A percentile compares a stretch with the other conserved stretches of the same genome.
Conservation (phyloP, 1,140 invertebrate genomes). For the Anthonomus grandis region DNA sequence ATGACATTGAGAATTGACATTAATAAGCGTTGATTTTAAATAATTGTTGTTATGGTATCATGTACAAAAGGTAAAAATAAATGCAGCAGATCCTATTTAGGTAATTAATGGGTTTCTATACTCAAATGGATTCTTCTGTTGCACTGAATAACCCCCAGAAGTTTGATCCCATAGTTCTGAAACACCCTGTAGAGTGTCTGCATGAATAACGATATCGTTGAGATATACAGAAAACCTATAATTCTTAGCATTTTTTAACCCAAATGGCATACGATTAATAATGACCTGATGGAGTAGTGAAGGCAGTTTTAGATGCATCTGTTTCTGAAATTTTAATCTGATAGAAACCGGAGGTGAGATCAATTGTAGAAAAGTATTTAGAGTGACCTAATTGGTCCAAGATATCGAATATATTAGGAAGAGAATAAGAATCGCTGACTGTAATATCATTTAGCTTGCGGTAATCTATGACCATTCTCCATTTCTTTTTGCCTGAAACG, state of each 20-base stretch:
- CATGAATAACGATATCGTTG: no score
- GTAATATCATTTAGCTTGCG: constrained; percentile 44
- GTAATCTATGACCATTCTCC: constrained; percentile 46
- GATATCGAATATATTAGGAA: constrained; percentile 54
- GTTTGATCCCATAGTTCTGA: no score
- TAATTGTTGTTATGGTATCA: no score
- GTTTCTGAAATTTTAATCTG: constrained; percentile 12
- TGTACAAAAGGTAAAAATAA: no score
- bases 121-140: no score
- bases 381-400: constrained; percentile 45
- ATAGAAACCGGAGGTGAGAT: constrained; percentile 34
- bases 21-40: no score
- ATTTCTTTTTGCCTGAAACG: constrained; percentile 36
- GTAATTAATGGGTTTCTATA: no score
- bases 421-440: constrained; percentile 48
- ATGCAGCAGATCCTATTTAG: no score
- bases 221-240: no score
- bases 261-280: constrained; percentile 47
- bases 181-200: no score
- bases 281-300: neutral
- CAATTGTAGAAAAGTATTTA: constrained; percentile 48
- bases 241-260: constrained; percentile 25
- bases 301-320: constrained; percentile 20
- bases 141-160: no score
- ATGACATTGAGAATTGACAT: no score